Evolutionary conservation across 2,888 invertebrate species (phyloP), one percentile per base, ranked within the genome.

Genomic region (Tinea semifulvella): DNA sequence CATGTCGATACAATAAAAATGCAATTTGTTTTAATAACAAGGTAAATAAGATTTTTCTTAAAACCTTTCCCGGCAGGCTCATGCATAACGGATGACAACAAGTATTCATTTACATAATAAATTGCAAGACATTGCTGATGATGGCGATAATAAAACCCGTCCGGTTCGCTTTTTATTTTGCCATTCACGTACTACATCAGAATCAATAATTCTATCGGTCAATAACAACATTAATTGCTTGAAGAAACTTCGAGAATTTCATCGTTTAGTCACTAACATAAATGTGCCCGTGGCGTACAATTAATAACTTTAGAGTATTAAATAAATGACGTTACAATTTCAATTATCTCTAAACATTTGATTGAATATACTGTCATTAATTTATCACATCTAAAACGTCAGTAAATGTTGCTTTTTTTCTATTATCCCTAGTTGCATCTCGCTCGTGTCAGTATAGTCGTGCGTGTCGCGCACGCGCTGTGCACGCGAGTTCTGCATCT

Each of bases 401-500:
- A 49, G 44, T 35, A 13, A 35, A 8, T 48, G 27, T 46, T 25
- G 2, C 8, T 26, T 43, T 43, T 27, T 36, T 36, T 10, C 16
- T 52, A 58, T 53, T 59, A 60, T 66, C 65, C 65, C 61, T 54
- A 47, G 38, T 47, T 47, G 52, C 31, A 49, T 68, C 68, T 52
- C 62, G 46, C 53, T 72, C 63, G 57, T 45, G n/a, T 47, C 50
- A 49, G 26, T 47, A 52, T 51, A 47, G 51, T 54, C 50, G 52
- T 53, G 55, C 55, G 26, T 26, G 25, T 56, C 42, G 36, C 48
- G 45, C 49, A 47, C 47, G 48, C 50, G 50, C 49, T 11, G 6
- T 43, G 43, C 47, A 47, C 47, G 47, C 45, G 50, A 49, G 46
- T 51, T 38, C 42, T 46, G 48, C 50, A 56, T 72, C 74, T 58